Percentiles rank a stretch among this genome's conserved stretches.
Conservation (phyloP, 2,113 vertebrate species). For the Todiramphus saurophagus region DNA sequence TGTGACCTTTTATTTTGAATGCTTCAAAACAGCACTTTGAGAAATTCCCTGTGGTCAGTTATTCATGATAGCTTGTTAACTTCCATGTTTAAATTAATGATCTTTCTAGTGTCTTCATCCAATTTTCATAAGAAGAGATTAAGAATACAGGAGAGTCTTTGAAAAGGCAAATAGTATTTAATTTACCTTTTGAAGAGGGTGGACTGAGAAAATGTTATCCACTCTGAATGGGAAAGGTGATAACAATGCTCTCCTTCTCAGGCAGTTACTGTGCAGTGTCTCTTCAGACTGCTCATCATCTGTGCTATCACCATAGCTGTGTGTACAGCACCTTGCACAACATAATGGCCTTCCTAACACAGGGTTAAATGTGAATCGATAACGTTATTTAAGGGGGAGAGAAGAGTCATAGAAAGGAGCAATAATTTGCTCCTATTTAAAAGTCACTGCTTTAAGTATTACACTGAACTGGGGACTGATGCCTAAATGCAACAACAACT, state of each 20-base stretch:
- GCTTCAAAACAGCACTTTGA: background rate
- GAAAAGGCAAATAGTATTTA: slow-evolving; percentile 34
- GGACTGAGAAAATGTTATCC: slow-evolving; percentile 20
- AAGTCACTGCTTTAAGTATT: background rate
- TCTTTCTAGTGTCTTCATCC: slow-evolving; percentile 10
- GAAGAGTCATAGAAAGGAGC: background rate
- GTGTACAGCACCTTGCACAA: background rate
- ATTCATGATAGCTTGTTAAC: background rate
- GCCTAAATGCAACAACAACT: background rate
- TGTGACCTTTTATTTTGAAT: background rate
- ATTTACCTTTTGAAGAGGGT: slow-evolving; percentile 44
- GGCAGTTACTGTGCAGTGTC: background rate
- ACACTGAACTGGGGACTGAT: background rate
- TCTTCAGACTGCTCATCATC: background rate
- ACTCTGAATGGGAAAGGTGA: background rate
- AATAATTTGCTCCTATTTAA: background rate
- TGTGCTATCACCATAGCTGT: background rate
- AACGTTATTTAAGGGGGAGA: background rate
- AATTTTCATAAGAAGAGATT: slow-evolving; percentile 61
- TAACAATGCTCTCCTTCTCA: background rate
- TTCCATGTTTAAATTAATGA: slow-evolving; percentile 10
- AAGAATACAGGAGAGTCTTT: slow-evolving; percentile 15
- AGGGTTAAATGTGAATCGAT: background rate
- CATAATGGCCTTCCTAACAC: background rate
- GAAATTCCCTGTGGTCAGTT: background rate